Conservation (phyloP, 2,797 vertebrate genomes). For the Urocyon cinereoargenteus region DNA sequence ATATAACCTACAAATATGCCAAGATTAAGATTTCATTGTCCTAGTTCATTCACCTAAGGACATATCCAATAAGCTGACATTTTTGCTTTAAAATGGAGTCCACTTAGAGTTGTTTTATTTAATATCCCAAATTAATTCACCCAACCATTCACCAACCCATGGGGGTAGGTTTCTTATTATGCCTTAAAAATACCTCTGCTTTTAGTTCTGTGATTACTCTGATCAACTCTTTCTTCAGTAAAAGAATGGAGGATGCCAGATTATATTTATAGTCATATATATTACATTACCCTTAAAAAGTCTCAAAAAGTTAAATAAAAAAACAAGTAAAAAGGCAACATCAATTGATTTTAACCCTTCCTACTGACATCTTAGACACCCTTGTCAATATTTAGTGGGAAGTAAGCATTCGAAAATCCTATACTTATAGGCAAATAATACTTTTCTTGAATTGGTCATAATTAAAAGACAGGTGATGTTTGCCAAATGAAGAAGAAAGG, state of each 20-base stretch:
- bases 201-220: neutral
- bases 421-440: neutral
- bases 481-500: neutral
- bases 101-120: neutral
- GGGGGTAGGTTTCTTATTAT: neutral
- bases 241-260: neutral
- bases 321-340: neutral
- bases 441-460: neutral
- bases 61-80: neutral
- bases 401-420: slow-evolving; percentile 19
- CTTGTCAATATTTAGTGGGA: neutral
- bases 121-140: neutral
- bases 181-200: neutral
- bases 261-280: neutral
- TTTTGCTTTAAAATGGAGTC: slow-evolving; percentile 5
- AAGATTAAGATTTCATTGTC: slow-evolving; percentile 42
- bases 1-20: neutral
- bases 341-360: slow-evolving; percentile 6
- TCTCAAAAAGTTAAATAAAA: neutral
- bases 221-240: neutral
- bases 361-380: neutral
- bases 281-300: neutral
- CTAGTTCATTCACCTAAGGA: neutral
- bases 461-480: neutral
- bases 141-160: neutral